These are phyloP conservation scores for Pomacea canaliculata DNA, from an alignment of 2,888 invertebrate species.

Conservation along the genomic window DNA sequence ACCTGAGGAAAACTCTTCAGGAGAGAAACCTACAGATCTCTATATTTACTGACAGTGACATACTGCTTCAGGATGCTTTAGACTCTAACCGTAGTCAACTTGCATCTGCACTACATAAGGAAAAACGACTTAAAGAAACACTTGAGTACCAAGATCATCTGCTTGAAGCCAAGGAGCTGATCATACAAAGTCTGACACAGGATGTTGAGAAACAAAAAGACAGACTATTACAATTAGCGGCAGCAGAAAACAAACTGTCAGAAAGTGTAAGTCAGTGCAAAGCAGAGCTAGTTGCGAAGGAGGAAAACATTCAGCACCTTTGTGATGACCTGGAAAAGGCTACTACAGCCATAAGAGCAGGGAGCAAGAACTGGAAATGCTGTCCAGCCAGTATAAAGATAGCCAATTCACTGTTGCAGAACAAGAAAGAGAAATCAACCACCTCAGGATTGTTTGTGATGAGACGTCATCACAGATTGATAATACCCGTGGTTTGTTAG, in stretches of 20 bases:
- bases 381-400: not conserved
- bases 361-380: slow-evolving; percentile 7
- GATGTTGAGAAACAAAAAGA: slow-evolving; percentile 1
- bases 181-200: slow-evolving; percentile 12
- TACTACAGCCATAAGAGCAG: slow-evolving; percentile 1
- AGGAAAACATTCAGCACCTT: slow-evolving; percentile 5
- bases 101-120: not conserved
- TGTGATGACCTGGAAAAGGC: not conserved
- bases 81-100: slow-evolving; percentile 12
- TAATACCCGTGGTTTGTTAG: too few species aligned
- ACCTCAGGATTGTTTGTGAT: too few species aligned
- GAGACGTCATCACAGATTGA: too few species aligned
- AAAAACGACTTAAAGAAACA: slow-evolving; percentile 6
- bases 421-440: too few species aligned
- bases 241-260: slow-evolving; percentile 7
- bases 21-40: slow-evolving; percentile 14
- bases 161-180: slow-evolving; percentile 20
- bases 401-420: not conserved
- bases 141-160: slow-evolving; percentile 15
- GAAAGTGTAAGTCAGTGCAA: not conserved
- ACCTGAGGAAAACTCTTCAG: slow-evolving; percentile 1
- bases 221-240: not conserved
- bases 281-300: slow-evolving; percentile 7
- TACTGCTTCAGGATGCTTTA: slow-evolving; percentile 3
- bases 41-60: slow-evolving; percentile 10